Evolutionary conservation across 1,140 invertebrate genomes (phyloP).

Genomic region (Temnothorax curvispinosus): DNA sequence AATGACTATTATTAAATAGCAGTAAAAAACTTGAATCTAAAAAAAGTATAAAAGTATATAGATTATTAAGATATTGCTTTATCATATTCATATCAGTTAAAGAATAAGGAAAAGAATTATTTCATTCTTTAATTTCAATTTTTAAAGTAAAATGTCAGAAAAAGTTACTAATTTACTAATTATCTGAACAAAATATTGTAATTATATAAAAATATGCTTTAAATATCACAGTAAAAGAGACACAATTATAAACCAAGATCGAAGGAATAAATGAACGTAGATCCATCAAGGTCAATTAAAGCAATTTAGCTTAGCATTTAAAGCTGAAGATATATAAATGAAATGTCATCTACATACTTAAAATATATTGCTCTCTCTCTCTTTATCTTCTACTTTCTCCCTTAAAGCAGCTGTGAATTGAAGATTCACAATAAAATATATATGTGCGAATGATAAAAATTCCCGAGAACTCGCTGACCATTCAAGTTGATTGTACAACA

Average conservation of each 20-base stretch:
- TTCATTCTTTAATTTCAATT: background rate
- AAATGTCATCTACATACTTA: background rate
- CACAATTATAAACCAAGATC: background rate
- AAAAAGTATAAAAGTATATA: background rate
- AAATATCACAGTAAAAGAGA: background rate
- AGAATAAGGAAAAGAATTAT: background rate
- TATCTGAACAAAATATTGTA: background rate
- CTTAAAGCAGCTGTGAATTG: background rate
- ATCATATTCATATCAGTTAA: background rate
- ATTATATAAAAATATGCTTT: background rate
- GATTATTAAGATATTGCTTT: background rate
- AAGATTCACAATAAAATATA: background rate
- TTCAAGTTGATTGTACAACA: background rate
- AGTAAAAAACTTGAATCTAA: background rate
- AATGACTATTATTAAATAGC: background rate
- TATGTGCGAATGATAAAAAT: background rate
- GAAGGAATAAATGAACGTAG: background rate
- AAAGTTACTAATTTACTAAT: background rate
- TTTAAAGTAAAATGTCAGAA: background rate
- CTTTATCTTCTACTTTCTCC: background rate
- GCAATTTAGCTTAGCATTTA: background rate
- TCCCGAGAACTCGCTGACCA: background rate
- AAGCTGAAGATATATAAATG: background rate
- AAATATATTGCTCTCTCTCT: conserved; percentile 6
- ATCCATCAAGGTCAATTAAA: background rate